phyloP scores from a whole-genome alignment of 2,888 invertebrate species.

The Stenoptilia bipunctidactyla region DNA sequence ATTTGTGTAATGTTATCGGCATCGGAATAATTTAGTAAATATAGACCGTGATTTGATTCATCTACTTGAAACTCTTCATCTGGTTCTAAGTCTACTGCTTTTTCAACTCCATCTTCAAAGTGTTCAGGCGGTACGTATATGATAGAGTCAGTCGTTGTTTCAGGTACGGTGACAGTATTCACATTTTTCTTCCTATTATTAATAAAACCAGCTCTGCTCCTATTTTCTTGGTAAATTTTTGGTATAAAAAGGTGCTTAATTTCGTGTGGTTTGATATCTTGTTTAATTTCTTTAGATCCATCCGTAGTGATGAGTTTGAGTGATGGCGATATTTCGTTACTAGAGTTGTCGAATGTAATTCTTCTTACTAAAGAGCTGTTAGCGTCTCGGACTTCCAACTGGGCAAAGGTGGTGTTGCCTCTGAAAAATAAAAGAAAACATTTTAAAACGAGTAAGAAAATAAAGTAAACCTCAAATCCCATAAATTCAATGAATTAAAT shows the following conservation, averaged over 20 bases:
- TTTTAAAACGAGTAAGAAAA: too few species aligned
- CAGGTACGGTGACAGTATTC: constrained; percentile 32
- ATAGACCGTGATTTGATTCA: constrained; percentile 64
- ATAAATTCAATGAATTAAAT: too few species aligned
- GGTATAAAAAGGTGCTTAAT: constrained; percentile 55
- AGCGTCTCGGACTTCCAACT: constrained; percentile 51
- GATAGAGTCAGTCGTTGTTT: constrained; percentile 41
- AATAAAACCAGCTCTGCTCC: constrained; percentile 49
- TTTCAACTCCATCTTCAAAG: constrained; percentile 49
- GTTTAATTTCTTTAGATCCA: constrained; percentile 44
- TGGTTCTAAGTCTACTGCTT: constrained; percentile 57
- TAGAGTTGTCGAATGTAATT: constrained; percentile 51
- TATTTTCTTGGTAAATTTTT: constrained; percentile 45
- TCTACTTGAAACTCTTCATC: constrained; percentile 69
- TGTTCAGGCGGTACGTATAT: constrained; percentile 60
- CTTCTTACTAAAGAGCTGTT: constrained; percentile 52
- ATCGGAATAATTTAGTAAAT: constrained; percentile 62
- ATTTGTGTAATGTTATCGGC: constrained; percentile 48
- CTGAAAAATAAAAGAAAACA: constrained; percentile 34
- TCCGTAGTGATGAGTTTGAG: constrained; percentile 48
- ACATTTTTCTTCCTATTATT: constrained; percentile 48
- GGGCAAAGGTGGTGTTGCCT: constrained; percentile 55
- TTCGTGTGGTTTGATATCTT: constrained; percentile 58
- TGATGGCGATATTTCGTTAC: constrained; percentile 39
- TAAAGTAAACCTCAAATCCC: too few species aligned